phyloP scores from a whole-genome alignment of 2,113 vertebrate species.

The Campylorhamphus procurvoides region DNA sequence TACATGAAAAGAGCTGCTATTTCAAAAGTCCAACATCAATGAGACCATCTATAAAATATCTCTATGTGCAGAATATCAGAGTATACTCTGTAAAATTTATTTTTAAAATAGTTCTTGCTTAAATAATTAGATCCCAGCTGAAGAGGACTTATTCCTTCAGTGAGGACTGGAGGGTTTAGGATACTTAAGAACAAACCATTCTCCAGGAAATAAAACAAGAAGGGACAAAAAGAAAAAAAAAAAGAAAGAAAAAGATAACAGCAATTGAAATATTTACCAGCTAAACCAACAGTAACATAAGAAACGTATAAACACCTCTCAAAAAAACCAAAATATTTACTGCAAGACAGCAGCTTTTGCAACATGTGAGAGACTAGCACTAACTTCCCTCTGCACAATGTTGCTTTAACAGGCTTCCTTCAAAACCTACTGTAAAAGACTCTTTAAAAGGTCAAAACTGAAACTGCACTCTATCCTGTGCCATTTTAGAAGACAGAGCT shows the following conservation, averaged over 20 bases:
- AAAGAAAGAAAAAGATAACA: neutral
- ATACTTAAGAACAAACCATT: neutral
- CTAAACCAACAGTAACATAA: conserved; percentile 20
- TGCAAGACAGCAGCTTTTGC: neutral
- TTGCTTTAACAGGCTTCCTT: neutral
- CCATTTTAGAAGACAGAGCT: neutral
- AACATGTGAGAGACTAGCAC: neutral
- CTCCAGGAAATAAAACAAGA: neutral
- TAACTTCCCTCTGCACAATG: neutral
- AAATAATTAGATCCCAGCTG: neutral
- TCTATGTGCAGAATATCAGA: neutral
- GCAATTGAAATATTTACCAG: neutral
- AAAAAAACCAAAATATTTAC: neutral
- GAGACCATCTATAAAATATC: neutral
- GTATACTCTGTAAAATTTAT: neutral
- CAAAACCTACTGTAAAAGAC: neutral
- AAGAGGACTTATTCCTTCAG: neutral
- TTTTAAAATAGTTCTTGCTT: neutral
- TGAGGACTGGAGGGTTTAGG: neutral
- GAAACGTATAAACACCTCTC: conserved; percentile 5
- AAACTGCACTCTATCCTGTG: neutral
- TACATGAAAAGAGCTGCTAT: neutral
- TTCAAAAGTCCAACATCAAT: neutral
- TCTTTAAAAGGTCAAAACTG: neutral
- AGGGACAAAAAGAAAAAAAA: neutral